Conservation (phyloP, 2,888 invertebrate genomes). For the Caenorhabditis virilis region DNA sequence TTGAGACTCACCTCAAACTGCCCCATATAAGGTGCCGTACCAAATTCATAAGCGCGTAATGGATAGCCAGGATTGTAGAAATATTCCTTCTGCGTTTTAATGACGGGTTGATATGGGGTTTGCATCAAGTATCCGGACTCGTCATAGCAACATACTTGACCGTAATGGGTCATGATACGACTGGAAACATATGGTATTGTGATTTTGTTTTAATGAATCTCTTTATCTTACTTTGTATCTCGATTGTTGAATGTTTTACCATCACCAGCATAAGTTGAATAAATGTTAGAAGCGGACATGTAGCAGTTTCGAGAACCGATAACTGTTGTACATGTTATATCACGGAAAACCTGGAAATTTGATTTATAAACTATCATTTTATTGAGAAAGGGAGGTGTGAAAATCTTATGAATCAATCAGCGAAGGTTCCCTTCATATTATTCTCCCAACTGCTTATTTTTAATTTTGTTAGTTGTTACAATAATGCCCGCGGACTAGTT, state of each 20-base stretch:
- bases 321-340: conserved; percentile 79
- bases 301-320: conserved; percentile 86
- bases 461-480: too few relatives aligned
- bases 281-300: conserved; percentile 67
- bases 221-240: conserved; percentile 44
- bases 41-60: conserved; percentile 77
- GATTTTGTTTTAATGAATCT: conserved; percentile 42
- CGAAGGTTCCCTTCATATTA: too few relatives aligned
- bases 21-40: conserved; percentile 89
- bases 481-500: too few relatives aligned
- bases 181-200: conserved; percentile 45
- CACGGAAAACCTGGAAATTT: conserved; percentile 61
- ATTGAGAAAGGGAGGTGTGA: too few relatives aligned
- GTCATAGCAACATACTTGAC: conserved; percentile 97
- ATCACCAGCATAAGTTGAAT: conserved; percentile 58
- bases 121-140: conserved; percentile 87
- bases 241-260: conserved; percentile 44
- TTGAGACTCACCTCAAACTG: conserved; percentile 79
- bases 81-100: conserved; percentile 58
- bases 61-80: conserved; percentile 68
- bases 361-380: background rate
- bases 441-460: too few relatives aligned
- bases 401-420: too few relatives aligned
- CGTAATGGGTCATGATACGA: conserved; percentile 71
- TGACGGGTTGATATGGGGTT: conserved; percentile 85